phyloP scores from a whole-genome alignment of 92 coral and sea anemone genomes.

The Porites evermanni region DNA sequence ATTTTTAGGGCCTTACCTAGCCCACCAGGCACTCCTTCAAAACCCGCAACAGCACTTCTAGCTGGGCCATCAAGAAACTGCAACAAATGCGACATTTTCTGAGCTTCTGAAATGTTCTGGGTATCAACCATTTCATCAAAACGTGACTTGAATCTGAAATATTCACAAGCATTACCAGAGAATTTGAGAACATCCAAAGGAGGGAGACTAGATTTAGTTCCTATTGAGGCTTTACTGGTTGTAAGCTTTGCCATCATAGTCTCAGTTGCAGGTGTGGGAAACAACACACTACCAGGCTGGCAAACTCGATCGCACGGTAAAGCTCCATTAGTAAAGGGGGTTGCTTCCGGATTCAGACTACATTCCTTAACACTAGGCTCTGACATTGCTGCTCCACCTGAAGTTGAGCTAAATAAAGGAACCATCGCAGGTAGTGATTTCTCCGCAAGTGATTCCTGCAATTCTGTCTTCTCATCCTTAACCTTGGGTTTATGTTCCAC shows the following conservation, averaged over 20 bases:
- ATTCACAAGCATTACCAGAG: conserved; percentile 46
- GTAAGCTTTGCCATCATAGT: no score
- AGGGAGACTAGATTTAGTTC: conserved; percentile 19
- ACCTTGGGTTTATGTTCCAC: background rate
- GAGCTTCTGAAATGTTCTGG: conserved; percentile 55
- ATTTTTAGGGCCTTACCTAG: background rate
- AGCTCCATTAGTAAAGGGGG: background rate
- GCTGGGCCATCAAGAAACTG: no score
- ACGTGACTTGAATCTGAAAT: conserved; percentile 15
- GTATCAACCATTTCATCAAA: conserved; percentile 51
- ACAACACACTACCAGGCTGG: no score
- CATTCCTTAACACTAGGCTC: background rate
- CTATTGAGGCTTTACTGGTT: no score
- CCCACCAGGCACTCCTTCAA: conserved; percentile 44
- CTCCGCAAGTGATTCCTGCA: no score
- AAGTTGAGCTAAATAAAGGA: background rate
- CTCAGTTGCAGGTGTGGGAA: no score
- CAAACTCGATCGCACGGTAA: no score
- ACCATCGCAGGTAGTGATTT: background rate
- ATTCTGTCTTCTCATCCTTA: background rate
- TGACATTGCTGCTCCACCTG: background rate
- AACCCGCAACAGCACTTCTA: conserved; percentile 10
- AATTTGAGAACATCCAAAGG: conserved; percentile 57
- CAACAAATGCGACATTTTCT: conserved; percentile 20
- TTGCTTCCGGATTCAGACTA: background rate